Evolutionary conservation across 2,113 vertebrate species (phyloP).

Genomic region (Cervus canadensis): DNA sequence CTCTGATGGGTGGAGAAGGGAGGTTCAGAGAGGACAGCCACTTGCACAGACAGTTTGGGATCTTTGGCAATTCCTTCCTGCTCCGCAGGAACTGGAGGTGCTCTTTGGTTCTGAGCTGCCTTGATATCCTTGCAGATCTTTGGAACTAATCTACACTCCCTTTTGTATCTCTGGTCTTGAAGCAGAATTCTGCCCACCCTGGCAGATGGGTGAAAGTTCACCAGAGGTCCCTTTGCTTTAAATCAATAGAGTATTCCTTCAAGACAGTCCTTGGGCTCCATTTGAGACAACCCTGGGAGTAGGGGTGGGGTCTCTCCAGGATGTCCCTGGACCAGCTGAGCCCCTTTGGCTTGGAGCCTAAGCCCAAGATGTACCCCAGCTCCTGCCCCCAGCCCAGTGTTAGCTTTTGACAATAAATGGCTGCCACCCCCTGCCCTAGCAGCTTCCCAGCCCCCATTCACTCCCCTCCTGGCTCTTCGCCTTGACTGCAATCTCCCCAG

Average conservation of each 20-base stretch:
- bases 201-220: not conserved
- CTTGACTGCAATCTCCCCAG: not conserved
- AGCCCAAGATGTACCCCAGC: not conserved
- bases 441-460: not conserved
- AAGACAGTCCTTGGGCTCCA: not conserved
- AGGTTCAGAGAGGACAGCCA: not conserved
- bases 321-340: not conserved
- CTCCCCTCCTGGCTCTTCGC: not conserved
- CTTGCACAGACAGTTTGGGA: not conserved
- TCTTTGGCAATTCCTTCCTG: not conserved
- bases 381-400: not conserved
- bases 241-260: not conserved
- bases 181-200: not conserved
- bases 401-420: not conserved
- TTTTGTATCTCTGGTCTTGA: not conserved
- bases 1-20: not conserved
- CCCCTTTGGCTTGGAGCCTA: not conserved
- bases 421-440: not conserved
- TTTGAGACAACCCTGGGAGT: not conserved
- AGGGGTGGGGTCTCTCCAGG: not conserved
- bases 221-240: not conserved
- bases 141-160: not conserved
- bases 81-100: not conserved
- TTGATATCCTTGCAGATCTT: not conserved
- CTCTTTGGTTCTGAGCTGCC: not conserved